Evolutionary conservation across 2,888 invertebrate species (phyloP).

Genomic region (Macaria liturata): DNA sequence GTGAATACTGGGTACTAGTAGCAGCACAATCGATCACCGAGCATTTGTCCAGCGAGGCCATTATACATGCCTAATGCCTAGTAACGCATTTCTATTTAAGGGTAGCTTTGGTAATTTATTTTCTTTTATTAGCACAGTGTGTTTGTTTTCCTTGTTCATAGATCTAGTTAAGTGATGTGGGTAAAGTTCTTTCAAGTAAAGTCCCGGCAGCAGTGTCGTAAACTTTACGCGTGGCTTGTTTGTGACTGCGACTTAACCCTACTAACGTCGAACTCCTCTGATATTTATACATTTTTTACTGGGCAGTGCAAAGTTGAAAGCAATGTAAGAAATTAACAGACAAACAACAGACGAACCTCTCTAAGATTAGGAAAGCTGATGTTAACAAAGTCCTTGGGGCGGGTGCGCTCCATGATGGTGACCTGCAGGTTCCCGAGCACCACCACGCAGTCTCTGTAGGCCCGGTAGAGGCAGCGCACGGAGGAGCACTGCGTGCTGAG

Average conservation of each 20-base stretch:
- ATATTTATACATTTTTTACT: too few relatives aligned
- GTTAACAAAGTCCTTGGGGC: slow-evolving; percentile 69
- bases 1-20: too few relatives aligned
- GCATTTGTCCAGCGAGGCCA: too few relatives aligned
- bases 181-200: slow-evolving; percentile 5
- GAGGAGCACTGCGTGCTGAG: slow-evolving; percentile 41
- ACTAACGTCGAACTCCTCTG: too few relatives aligned
- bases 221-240: slow-evolving; percentile 18
- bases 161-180: slow-evolving; percentile 1
- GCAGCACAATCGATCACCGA: too few relatives aligned
- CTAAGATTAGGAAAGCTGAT: slow-evolving; percentile 87
- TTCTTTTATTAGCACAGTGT: too few relatives aligned
- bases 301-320: too few relatives aligned
- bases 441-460: slow-evolving; percentile 74
- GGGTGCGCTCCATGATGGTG: slow-evolving; percentile 83
- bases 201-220: slow-evolving; percentile 10
- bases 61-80: too few relatives aligned
- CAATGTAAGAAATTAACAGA: too few relatives aligned
- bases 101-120: too few relatives aligned
- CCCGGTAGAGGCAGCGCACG: slow-evolving; percentile 32
- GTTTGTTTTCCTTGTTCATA: neutral
- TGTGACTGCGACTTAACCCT: slow-evolving; percentile 7
- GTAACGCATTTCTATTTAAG: too few relatives aligned
- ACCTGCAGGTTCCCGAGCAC: slow-evolving; percentile 92
- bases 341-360: slow-evolving; percentile 72